Evolutionary conservation across 2,797 vertebrate species (phyloP), one percentile per base, ranked within the genome.

Genomic region (Acipenser ruthenus): DNA sequence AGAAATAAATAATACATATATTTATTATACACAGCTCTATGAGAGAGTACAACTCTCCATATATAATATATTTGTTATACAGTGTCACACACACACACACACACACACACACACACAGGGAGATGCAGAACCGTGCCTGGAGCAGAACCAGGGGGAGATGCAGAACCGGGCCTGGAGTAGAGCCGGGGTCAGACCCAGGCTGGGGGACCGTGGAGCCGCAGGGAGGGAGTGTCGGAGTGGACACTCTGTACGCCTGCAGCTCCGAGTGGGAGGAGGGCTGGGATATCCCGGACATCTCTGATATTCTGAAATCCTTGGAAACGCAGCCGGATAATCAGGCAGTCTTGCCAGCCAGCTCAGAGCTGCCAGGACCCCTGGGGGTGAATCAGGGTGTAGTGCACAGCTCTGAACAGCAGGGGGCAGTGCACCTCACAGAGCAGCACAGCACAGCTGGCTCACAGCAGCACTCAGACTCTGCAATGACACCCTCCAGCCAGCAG

Each of bases 241-340:
- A 37, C 23, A 37, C 23, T 1, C 23, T 37, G 23, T 37, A 37
- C 23, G 2, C 23, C 23, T 37, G 23, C 23, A 37, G 23, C 2
- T 37, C 23, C 2, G 75, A 70, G 7, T 49, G 10, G 6, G 73
- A 68, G 7, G 76, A 82, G 1, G 86, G 86, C 6, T 90, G 87
- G 89, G 89, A 91, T 51, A 86, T 91, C 72, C 87, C 89, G 64
- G 89, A 90, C 75, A 89, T 90, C 68, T 89, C 90, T 2, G 83
- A 90, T 72, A 77, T 90, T 61, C 74, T 91, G 68, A 86, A 87
- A 67, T 84, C 84, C 5, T 63, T 86, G 51, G 76, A 73, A 13
- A 85, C 1, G 64, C 67, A 2, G 83, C 23, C 23, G 23, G 23
- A 37, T 37, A 80, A 49, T 48, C 74, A 9, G 12, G 51, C 51